These are phyloP conservation scores for Cervus canadensis DNA, from an alignment of 2,113 vertebrate genomes.

Conservation along the genomic window DNA sequence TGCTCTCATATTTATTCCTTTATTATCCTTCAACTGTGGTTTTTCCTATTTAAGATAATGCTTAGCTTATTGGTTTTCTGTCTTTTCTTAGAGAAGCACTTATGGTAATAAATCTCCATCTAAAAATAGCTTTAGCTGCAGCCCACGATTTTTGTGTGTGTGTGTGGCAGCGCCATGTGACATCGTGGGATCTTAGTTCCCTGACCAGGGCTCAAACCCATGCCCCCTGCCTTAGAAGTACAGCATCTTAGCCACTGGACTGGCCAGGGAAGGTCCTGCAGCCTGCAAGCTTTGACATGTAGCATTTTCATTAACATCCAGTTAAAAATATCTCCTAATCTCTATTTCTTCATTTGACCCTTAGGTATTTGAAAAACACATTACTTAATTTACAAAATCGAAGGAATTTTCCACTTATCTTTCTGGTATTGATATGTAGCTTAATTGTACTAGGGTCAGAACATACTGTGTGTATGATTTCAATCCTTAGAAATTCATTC, in stretches of 20 bases:
- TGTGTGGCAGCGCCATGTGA: neutral
- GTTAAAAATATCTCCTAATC: neutral
- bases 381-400: neutral
- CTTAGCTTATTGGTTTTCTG: too few relatives aligned
- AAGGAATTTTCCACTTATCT: neutral
- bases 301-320: neutral
- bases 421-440: neutral
- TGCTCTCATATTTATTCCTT: neutral
- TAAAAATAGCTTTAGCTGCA: neutral
- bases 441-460: neutral
- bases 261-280: neutral
- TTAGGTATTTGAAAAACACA: neutral
- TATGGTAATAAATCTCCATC: neutral
- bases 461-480: accelerated
- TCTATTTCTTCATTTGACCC: neutral
- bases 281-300: neutral
- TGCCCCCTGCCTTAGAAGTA: neutral
- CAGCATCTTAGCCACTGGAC: neutral
- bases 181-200: neutral
- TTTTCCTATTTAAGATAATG: neutral
- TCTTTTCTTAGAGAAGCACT: neutral
- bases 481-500: neutral
- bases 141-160: neutral
- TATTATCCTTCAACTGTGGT: neutral
- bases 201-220: neutral